Evolutionary conservation across 2,888 invertebrate genomes (phyloP), one percentile per base, ranked within the genome.

Genomic region (Drosophila infuscata): DNA sequence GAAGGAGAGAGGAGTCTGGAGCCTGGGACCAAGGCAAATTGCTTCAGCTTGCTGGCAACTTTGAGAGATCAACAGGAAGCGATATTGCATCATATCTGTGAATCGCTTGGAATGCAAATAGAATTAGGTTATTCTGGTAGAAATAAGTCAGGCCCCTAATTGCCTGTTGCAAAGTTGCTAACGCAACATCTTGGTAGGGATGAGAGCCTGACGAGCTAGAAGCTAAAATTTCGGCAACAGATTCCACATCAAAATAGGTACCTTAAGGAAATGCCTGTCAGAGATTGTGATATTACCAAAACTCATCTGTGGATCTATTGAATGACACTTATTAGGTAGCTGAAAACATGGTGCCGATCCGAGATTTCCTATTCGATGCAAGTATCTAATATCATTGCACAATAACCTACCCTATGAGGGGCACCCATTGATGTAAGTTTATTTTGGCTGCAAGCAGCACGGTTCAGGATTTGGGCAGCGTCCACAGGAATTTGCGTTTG

Each of bases 401-500:
- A 63, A 56, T 53, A 25, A 36, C 63, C 36, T 1, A 15, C 29
- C 36, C 29, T 12, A 1, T 20, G 25, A 12, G 51, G 11, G 11
- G 11, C 38, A 20, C 15, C 30, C 57, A 59, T 48, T 56, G 70
- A 43, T 52, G 56, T 33, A 58, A 29, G 41, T 43, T 58, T 58
- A 35, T 25, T 54, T 32, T 35, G 35, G 46, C 12, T 9, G 20
- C 4, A n/a, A 8, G 36, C 38, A 12, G 0, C 33, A 5, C 7
- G 17, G 49, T 35, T 51, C 29, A 12, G 36, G 48, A 38, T 41
- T 41, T 29, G 38, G 17, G 49, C 61, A 51, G 59, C 54, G 54
- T 57, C 54, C 66, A 52, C 25, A 48, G 71, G 71, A 75, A 75
- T 82, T 83, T 73, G 74, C 68, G 75, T 71, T 84, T 85, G 85